A percentile compares a stretch with the other conserved stretches of the same genome.
These are phyloP conservation scores for Sylvilagus floridanus DNA, from an alignment of 2,797 vertebrate species.

Conservation along the genomic window DNA sequence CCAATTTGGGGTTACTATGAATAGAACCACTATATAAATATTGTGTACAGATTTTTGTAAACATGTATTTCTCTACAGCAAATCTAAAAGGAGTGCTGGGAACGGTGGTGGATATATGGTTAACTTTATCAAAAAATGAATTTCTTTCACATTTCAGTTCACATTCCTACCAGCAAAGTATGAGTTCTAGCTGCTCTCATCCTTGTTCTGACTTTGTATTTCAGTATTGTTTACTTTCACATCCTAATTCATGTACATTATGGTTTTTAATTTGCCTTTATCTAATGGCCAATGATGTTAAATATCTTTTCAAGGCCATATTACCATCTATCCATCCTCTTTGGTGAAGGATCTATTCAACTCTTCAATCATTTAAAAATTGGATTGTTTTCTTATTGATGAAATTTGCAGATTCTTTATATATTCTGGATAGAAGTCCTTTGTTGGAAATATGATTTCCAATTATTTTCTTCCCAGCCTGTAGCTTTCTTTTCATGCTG, in stretches of 20 bases:
- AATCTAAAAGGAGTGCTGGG: neutral
- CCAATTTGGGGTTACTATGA: neutral
- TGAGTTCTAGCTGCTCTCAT: neutral
- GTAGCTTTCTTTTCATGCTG: neutral
- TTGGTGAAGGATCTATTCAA: conserved; percentile 5
- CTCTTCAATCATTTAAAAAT: conserved; percentile 36
- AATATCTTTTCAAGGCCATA: neutral
- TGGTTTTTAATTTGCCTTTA: conserved; percentile 19
- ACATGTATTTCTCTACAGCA: conserved; percentile 24
- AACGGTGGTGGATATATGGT: neutral
- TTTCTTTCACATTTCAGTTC: neutral
- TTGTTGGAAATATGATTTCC: conserved; percentile 40
- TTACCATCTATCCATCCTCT: neutral
- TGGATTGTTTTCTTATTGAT: conserved; percentile 8
- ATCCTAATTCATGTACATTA: neutral
- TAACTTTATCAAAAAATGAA: conserved; percentile 4
- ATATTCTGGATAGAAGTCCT: conserved; percentile 4
- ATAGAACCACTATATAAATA: conserved; percentile 43
- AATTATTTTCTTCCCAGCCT: neutral
- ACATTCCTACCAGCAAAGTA: neutral
- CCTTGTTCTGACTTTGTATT: neutral
- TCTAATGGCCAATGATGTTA: neutral
- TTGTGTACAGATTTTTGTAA: neutral
- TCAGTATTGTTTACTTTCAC: neutral
- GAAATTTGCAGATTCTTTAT: neutral